Percentiles rank a stretch among this genome's conserved stretches.
Conservation (phyloP, 2,113 vertebrate species). For the Grammomys dolichurus region DNA sequence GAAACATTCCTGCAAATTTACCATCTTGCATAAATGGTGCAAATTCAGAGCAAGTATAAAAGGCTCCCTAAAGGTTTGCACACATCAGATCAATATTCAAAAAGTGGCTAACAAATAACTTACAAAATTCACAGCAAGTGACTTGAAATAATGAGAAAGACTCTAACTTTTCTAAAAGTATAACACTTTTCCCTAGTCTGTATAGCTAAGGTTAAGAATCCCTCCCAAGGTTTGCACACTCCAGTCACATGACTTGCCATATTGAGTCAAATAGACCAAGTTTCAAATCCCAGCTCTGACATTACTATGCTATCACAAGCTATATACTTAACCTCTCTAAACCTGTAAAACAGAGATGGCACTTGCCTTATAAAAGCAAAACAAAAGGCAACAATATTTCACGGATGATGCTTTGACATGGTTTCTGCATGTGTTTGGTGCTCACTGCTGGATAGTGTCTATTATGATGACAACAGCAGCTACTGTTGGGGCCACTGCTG, state of each 20-base stretch:
- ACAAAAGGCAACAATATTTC: conserved; percentile 49
- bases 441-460: background rate
- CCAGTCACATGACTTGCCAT: background rate
- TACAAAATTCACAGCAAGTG: conserved; percentile 36
- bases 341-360: conserved; percentile 5
- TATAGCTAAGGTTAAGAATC: conserved; percentile 11
- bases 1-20: conserved; percentile 68
- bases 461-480: background rate
- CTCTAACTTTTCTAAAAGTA: conserved; percentile 6
- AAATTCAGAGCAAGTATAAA: conserved; percentile 66
- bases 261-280: conserved; percentile 42
- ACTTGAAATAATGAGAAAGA: conserved; percentile 13
- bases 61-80: conserved; percentile 34
- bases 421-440: conserved; percentile 18
- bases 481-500: background rate
- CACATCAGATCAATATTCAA: conserved; percentile 51
- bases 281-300: conserved; percentile 55
- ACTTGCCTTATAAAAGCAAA: conserved; percentile 2
- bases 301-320: conserved; percentile 21
- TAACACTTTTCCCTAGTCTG: background rate
- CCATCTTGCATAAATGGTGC: conserved; percentile 53
- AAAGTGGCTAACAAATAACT: conserved; percentile 40
- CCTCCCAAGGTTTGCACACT: background rate
- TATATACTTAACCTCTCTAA: conserved; percentile 47
- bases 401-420: background rate